Base-by-base conservation (phyloP, 2,797 vertebrate genomes). In the Chloroceryle inda region DNA sequence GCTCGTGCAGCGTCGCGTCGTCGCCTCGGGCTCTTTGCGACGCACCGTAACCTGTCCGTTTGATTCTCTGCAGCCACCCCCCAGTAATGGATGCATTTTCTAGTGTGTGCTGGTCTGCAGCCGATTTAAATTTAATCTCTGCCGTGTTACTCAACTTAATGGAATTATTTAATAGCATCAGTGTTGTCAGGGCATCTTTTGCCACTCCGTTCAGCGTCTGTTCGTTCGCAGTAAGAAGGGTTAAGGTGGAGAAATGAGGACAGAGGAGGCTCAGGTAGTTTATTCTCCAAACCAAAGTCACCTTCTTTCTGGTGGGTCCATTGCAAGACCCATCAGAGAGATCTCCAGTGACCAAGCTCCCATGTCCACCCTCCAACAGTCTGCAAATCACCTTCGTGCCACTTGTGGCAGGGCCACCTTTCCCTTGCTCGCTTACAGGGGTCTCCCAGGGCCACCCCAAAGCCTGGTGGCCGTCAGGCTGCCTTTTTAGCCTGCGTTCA, bases 321-420 rank as follows among this genome's bases (percentile, higher is more conserved):
- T 53, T 13, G 29, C 26, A 24, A 21, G 47, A 8, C 55, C 23
- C 53, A 18, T 29, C 5, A 35, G 18, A 13, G 19, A 23, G 35
- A 42, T 21, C 22, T 53, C 18, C 14, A 10, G 21, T 2, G 3
- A 8, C 9, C 21, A 42, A 4, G 21, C 38, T 73, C 33, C 74
- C 26, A 9, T 1, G 1, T 15, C 44, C 9, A 16, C 52, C 73
- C 50, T 63, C 23, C 23, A 3, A 1, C 2, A 26, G 56, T 7
- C 4, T 19, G 52, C 33, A 9, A 0, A 27, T 23, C 38, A 35
- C 4, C 53, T 59, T 16, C 22, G 9, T 13, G 16, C 16, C 9
- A 12, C 8, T 18, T 38, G 18, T 23, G 29, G 47, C 20, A 27
- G 18, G 6, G 6, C 50, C 50, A 29, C 27, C 16, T 17, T 29